Base-by-base conservation (phyloP, 2,797 vertebrate genomes). In the Micrastur ruficollis region DNA sequence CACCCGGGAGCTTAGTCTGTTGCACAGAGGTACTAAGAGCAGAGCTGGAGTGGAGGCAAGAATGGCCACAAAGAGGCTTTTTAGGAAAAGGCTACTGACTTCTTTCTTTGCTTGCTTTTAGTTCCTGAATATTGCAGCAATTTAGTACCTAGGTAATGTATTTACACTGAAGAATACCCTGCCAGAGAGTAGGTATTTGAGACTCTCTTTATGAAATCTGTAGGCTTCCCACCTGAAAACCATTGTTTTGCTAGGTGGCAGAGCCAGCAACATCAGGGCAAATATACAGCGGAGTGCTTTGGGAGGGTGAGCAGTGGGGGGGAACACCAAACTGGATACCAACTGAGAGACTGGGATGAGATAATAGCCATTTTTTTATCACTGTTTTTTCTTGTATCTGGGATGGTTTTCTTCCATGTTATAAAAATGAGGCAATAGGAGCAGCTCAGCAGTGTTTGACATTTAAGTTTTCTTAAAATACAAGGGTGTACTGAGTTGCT, bases 211-310 rank as follows among this genome's bases (percentile, higher is more conserved):
- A n/a, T 44, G 38, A 84, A 72, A 61, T 17, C 53, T 72, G 42
- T 61, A 62, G 71, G 32, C 14, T 11, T 68, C 18, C 13, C 18
- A 58, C 16, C 29, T 87, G 56, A 72, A 84, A 89, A 31, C 9
- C 34, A 13, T 1, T 38, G 15, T 52, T 75, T 87, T 61, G 36
- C 65, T 65, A 56, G 34, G 7, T 9, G 75, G 56, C 32, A 91
- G 58, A 72, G 74, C 56, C 29, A 72, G 58, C 32, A 68, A 83
- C 34, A 62, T 34, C 31, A 66, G 15, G 47, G 47, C 22, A 56
- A 12, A 44, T 25, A 71, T 32, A 59, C 9, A 55, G 75, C 0
- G 0, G 55, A 66, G 63, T 44, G 32, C 0, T 0, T 16, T 71
- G 65, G n/a, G 36, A 78, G 6, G 14, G 32, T n/a, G 36, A 73